phyloP scores from a whole-genome alignment of 2,797 vertebrate genomes.

The Leptatherina wallacei region DNA sequence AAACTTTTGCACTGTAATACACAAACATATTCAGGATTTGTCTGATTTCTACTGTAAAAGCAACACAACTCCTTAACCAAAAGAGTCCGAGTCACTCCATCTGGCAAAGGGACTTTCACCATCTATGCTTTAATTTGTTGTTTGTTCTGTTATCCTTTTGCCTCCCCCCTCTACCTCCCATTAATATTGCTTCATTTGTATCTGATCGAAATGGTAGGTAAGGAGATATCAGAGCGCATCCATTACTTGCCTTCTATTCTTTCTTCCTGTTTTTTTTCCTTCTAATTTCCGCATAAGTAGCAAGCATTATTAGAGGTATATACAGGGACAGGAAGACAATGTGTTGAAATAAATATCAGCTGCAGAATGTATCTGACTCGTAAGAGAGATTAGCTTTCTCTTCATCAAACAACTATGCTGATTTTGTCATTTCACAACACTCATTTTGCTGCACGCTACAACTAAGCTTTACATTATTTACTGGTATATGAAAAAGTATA shows the following conservation, averaged over 20 bases:
- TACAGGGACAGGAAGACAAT: slow-evolving; percentile 31
- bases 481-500: neutral
- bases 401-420: neutral
- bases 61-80: neutral
- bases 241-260: slow-evolving; percentile 32
- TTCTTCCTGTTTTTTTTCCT: neutral
- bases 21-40: neutral
- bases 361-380: slow-evolving; percentile 23
- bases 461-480: neutral
- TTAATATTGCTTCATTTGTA: too few species aligned
- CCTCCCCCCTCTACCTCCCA: neutral
- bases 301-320: slow-evolving; percentile 32
- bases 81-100: neutral
- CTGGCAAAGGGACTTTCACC: slow-evolving; percentile 15
- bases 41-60: neutral
- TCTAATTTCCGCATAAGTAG: slow-evolving; percentile 43
- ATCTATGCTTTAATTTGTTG: slow-evolving; percentile 25
- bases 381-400: neutral
- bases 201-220: slow-evolving; percentile 28
- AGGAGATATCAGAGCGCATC: slow-evolving; percentile 29
- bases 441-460: neutral
- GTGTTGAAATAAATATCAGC: slow-evolving; percentile 51
- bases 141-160: slow-evolving; percentile 21
- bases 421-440: too few species aligned
- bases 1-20: neutral